phyloP scores from a whole-genome alignment of 2,888 invertebrate species.

The Sthenelais limicola region DNA sequence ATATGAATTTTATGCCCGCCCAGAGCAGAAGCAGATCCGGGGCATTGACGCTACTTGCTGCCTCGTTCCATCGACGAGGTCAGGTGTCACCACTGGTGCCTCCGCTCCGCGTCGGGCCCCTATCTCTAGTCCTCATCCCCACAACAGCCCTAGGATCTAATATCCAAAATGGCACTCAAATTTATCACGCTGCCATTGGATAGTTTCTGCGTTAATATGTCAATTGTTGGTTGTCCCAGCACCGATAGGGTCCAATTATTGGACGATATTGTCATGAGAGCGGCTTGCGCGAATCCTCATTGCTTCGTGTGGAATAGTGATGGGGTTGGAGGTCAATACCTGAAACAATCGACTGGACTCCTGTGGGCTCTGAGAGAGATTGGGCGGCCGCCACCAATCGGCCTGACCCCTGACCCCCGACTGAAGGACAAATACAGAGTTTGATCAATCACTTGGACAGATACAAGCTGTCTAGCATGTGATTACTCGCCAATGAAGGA shows the following conservation, averaged over 20 bases:
- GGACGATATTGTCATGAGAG: slow-evolving; percentile 23
- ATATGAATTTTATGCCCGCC: slow-evolving; percentile 14
- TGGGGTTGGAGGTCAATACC: slow-evolving; percentile 21
- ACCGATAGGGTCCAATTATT: slow-evolving; percentile 38
- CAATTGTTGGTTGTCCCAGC: slow-evolving; percentile 18
- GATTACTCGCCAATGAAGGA: no score
- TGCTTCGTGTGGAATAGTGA: slow-evolving; percentile 6
- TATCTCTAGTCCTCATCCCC: not conserved
- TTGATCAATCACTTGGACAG: slow-evolving; percentile 27
- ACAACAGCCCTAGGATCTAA: slow-evolving; percentile 27
- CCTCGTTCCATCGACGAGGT: slow-evolving; percentile 13
- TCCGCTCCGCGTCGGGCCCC: not conserved
- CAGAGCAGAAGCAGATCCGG: not conserved
- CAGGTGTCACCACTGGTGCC: slow-evolving; percentile 10
- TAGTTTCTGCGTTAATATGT: slow-evolving; percentile 39
- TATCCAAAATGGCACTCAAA: slow-evolving; percentile 38
- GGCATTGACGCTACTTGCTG: slow-evolving; percentile 17
- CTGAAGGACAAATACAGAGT: slow-evolving; percentile 29
- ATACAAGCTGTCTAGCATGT: slow-evolving; percentile 23
- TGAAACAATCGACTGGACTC: slow-evolving; percentile 27
- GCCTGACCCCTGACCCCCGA: slow-evolving; percentile 24
- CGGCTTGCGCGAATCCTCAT: slow-evolving; percentile 31
- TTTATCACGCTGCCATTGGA: slow-evolving; percentile 15
- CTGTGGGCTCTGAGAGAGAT: not conserved
- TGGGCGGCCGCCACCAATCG: not conserved